A percentile compares a stretch with the other conserved stretches of the same genome.
Evolutionary conservation across 92 coral and sea anemone species (phyloP).

Genomic region (Porites lobata): DNA sequence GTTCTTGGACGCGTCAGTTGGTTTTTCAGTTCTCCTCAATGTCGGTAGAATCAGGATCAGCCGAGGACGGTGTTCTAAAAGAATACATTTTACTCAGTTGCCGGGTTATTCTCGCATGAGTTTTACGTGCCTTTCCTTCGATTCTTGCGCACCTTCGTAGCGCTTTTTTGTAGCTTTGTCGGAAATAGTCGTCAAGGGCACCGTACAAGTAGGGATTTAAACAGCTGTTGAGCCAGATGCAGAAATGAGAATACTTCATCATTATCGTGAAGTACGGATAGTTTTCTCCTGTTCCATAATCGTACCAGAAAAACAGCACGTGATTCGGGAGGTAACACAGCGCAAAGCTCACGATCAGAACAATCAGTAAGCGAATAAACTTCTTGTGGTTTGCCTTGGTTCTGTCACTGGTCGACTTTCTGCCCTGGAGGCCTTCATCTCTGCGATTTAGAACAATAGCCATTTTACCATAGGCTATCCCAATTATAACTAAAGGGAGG

Average conservation of each 20-base stretch:
- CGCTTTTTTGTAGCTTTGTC: constrained; percentile 80
- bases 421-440: constrained; percentile 81
- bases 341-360: constrained; percentile 92
- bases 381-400: constrained; percentile 89
- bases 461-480: constrained; percentile 86
- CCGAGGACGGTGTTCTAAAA: constrained; percentile 43
- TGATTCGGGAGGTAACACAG: constrained; percentile 95
- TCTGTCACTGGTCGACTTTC: constrained; percentile 58
- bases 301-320: constrained; percentile 95
- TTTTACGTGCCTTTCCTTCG: constrained; percentile 79
- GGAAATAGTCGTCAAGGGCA: constrained; percentile 89
- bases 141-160: constrained; percentile 86
- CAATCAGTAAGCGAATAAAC: constrained; percentile 86
- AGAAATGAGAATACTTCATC: constrained; percentile 94
- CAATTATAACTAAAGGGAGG: constrained; percentile 79
- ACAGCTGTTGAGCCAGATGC: constrained; percentile 94
- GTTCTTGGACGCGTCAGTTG: too few species aligned
- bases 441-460: constrained; percentile 77
- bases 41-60: constrained; percentile 38
- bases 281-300: constrained; percentile 83
- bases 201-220: constrained; percentile 97
- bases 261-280: constrained; percentile 90
- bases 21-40: constrained; percentile 5
- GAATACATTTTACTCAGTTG: constrained; percentile 77
- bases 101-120: constrained; percentile 78